Base-by-base conservation (phyloP, 2,113 vertebrate species). In the Ictidomys tridecemlineatus region DNA sequence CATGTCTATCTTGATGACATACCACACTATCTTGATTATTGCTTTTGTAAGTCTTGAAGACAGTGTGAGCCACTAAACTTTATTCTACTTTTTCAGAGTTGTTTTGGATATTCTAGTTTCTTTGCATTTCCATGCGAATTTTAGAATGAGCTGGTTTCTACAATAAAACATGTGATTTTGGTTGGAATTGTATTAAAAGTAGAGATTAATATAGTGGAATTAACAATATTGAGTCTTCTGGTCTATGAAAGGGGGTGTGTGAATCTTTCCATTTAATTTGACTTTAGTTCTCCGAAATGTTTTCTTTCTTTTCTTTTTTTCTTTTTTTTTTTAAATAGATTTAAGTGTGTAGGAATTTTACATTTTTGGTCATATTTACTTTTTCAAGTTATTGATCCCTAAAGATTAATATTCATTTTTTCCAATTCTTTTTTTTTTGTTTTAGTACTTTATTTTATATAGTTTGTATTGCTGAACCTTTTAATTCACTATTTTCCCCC, bases 121-220 rank as follows among this genome's bases (percentile, higher is more conserved):
- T 74, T 76, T 92, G 73, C 10, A 65, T 93, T 96, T 94, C 63
- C 17, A 4, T 93, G n/a, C 48, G 9, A 72, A 30, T 85, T 85
- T 92, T 53, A 74, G 34, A 82, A n/a, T 89, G 45, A 39, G 37
- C n/a, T 76, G 22, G 8, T 86, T 93, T 94, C 16, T 77, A 18
- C 22, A 22, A 12, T 73, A 65, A 90, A 82, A 87, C 26, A 8
- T 37, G 37, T 53, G 42, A 69, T 51, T 90, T 93, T 76, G 58
- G 32, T 89, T 85, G 51, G 39, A 42, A 63, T 92, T 96, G 67
- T 37, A n/a, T 11, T 79, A 72, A 86, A 32, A 70, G 67, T 82
- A 63, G 20, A 45, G 70, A 72, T 82, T 72, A 53, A 89, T n/a
- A 22, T 34, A 53, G n/a, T 83, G 58, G n/a, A 89, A 73, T 83